Base-by-base conservation (phyloP, 1,140 invertebrate species). In the Mamestra configurata region DNA sequence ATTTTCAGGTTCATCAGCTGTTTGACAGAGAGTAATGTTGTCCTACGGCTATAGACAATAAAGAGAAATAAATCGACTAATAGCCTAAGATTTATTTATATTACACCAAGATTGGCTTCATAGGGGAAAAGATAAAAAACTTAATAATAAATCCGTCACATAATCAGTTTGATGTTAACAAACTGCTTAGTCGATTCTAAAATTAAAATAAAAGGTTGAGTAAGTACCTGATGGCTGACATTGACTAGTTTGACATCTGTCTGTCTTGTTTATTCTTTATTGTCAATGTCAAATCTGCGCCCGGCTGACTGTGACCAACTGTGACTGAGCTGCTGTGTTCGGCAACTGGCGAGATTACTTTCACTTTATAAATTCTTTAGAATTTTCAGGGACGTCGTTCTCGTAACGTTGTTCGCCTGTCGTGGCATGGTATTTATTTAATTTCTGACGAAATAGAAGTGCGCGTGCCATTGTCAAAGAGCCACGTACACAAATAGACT, bases 401-500 rank as follows among this genome's bases (percentile, higher is more conserved):
- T 71, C 46, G 43, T 51, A 35, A 35, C 35, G 53, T 43, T 4
- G 70, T 55, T 18, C 10, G 70, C 24, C 18, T 20, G 35, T 75
- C 31, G 53, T 71, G 46, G 46, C 68, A 20, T 71, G 27, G 68
- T 53, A 43, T 71, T 51, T 71, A 53, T 53, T 71, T 53, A 71
- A 71, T 71, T 18, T 71, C 24, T 51, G 68, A 53, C 46, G 49
- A 71, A 51, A 53, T 18, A 51, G 49, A 66, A 22, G 37, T 22
- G 46, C 20, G 24, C 68, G 68, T 53, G 31, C n/a, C 15, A 43
- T 53, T 71, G 11, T 13, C n/a, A n/a, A 13, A 53, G n/a, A 31
- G 68, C 49, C 49, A 71, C 66, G 66, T 70, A 70, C 40, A 70
- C 66, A 53, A 71, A 53, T 71, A 71, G 68, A 24, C 8, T 70